These are phyloP conservation scores for Montifringilla adamsi DNA, from an alignment of 2,113 vertebrate species.

Conservation along the genomic window DNA sequence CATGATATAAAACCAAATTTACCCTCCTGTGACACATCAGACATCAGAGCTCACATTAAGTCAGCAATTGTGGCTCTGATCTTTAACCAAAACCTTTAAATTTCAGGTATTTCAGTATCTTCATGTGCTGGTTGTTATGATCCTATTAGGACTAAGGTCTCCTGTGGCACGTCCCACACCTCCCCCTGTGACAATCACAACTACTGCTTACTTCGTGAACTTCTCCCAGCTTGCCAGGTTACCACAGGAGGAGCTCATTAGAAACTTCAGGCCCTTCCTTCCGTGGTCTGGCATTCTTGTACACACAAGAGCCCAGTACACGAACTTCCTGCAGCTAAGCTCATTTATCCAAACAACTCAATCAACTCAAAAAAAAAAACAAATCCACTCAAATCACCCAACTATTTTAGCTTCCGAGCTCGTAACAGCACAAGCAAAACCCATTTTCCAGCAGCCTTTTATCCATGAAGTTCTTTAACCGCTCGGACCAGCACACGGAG, in stretches of 20 bases:
- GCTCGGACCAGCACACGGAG: accelerated
- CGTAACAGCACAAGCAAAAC: accelerated
- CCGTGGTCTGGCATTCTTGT: too few species aligned
- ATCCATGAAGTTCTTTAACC: neutral
- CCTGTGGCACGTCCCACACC: too few species aligned
- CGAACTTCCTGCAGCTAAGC: neutral
- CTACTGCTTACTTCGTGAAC: neutral
- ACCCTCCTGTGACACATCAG: too few species aligned
- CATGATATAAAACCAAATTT: neutral
- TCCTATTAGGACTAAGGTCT: neutral
- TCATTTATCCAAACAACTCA: neutral
- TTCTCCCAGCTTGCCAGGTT: accelerated
- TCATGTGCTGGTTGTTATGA: accelerated
- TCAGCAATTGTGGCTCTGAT: neutral
- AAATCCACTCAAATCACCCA: neutral
- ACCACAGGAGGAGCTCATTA: neutral
- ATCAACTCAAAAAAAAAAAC: neutral
- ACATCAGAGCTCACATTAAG: accelerated
- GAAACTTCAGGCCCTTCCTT: neutral
- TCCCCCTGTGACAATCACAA: neutral
- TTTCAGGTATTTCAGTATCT: neutral
- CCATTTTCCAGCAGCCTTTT: neutral
- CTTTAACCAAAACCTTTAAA: neutral
- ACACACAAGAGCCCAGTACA: accelerated
- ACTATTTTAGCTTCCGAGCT: neutral